Evolutionary conservation across 2,888 invertebrate genomes (phyloP).

Genomic region (Drosophila anceps): DNA sequence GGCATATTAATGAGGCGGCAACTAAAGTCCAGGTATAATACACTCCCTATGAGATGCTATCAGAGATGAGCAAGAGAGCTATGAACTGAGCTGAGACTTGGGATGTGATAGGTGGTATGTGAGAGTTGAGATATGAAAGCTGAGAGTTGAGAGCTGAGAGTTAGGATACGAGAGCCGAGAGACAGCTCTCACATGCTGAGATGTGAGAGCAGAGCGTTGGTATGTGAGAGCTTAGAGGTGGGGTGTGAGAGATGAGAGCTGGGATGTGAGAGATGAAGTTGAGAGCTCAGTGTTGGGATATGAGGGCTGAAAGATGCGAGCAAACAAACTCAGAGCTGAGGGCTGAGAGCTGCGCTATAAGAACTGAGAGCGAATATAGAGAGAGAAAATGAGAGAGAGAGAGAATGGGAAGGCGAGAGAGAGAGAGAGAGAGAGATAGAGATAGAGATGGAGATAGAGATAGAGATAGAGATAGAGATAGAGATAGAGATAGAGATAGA

Average conservation of each 20-base stretch:
- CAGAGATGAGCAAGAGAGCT: neutral
- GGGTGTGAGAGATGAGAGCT: too few relatives aligned
- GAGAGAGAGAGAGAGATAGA: neutral
- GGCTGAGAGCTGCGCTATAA: neutral
- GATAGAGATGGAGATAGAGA: neutral
- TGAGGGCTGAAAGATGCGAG: neutral
- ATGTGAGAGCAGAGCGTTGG: neutral
- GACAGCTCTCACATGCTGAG: neutral
- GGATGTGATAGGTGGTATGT: neutral
- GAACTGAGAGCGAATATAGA: neutral
- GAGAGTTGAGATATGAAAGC: neutral
- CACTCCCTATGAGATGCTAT: slow-evolving; percentile 9
- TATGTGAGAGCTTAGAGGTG: neutral
- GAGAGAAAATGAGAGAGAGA: neutral
- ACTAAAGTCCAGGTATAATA: neutral
- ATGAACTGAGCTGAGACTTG: neutral
- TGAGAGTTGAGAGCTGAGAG: neutral
- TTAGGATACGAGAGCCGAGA: neutral
- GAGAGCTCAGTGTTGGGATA: neutral
- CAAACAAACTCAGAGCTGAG: too few relatives aligned
- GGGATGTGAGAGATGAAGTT: neutral
- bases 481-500: too few relatives aligned
- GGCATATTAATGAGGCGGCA: slow-evolving; percentile 54
- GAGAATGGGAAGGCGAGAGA: too few relatives aligned
- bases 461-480: too few relatives aligned